Base-by-base conservation (phyloP, 2,888 invertebrate genomes). In the Pseudeuparius sepicola region DNA sequence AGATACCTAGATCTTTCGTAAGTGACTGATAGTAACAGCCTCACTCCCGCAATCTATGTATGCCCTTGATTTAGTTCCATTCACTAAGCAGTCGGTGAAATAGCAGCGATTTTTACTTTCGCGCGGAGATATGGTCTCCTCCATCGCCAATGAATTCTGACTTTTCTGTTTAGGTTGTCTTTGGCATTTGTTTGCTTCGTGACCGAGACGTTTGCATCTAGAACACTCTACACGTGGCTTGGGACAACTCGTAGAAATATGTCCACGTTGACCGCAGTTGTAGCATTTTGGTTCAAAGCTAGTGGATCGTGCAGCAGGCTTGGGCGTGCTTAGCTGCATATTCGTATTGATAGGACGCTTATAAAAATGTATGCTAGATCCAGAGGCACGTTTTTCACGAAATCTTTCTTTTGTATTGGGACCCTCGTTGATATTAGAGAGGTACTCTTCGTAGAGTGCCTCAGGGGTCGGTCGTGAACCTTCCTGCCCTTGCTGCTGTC, bases 41-140 rank as follows among this genome's bases (percentile, higher is more conserved):
- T 24, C 40, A 25, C 39, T 40, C 1, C 39, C 44, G 1, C 39
- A 35, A 37, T 44, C 42, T 15, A 42, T 37, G 26, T 39, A 44
- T 6, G 42, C 41, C 25, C 40, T 29, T 17, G 43, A 11, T n/a
- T 40, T 24, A 11, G 27, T 2, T 1, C 28, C 37, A 32, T 43
- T 39, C 15, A 45, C 42, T 4, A 26, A 13, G 28, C 42, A 39
- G 30, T 41, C 39, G 37, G 41, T 35, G 28, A 40, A 37, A 35
- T 42, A 42, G 25, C 39, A 38, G n/a, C 36, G 32, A 11, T 36
- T 32, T 29, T 3, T n/a, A n/a, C n/a, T n/a, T n/a, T n/a, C n/a
- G n/a, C n/a, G n/a, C n/a, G n/a, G n/a, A n/a, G n/a, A n/a, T n/a
- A n/a, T n/a, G n/a, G n/a, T n/a, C n/a, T n/a, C n/a, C n/a, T n/a